Evolutionary conservation across 2,888 invertebrate genomes (phyloP), one percentile per base, ranked within the genome.

Genomic region (Belgica antarctica): DNA sequence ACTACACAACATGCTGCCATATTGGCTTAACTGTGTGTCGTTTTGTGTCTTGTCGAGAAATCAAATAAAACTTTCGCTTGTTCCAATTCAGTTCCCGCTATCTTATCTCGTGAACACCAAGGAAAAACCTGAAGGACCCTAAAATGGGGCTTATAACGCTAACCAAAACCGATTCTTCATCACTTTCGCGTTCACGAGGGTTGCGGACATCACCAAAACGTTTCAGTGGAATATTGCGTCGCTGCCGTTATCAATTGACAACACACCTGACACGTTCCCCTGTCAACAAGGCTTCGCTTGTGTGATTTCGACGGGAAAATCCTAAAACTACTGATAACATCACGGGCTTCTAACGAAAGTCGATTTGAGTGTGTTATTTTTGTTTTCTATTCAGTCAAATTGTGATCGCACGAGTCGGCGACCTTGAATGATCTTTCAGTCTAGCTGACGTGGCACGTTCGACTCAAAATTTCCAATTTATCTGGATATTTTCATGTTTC

Each of bases 231-330:
- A n/a, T n/a, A n/a, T 41, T 15, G 41, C 15, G 41, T 41, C 34
- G 34, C 34, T 34, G 41, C 15, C 41, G 31, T 41, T 41, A 41
- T 41, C 41, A 41, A 15, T 41, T 41, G 41, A 41, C 12, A 15
- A 24, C 52, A 52, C 59, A 59, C 59, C 59, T 59, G 59, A 59
- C 59, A 27, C 59, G 59, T 59, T 59, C 27, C 27, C 25, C 7
- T 27, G 25, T 27, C 8, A 25, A 41, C 41, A 2, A 5, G n/a
- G 15, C n/a, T 41, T 41, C 8, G 15, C 10, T 41, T n/a, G n/a
- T n/a, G n/a, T n/a, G n/a, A n/a, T n/a, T 10, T 10, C 31, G 31
- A 10, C n/a, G 10, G 10, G 41, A 41, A 41, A 41, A 41, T 5
- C 2, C 41, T 2, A 31, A 31, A 41, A 15, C 4, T n/a, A 41